Percentiles rank a stretch among this genome's conserved stretches.
These are phyloP conservation scores for Carassius gibelio DNA, from an alignment of 2,113 vertebrate genomes.

Conservation along the genomic window DNA sequence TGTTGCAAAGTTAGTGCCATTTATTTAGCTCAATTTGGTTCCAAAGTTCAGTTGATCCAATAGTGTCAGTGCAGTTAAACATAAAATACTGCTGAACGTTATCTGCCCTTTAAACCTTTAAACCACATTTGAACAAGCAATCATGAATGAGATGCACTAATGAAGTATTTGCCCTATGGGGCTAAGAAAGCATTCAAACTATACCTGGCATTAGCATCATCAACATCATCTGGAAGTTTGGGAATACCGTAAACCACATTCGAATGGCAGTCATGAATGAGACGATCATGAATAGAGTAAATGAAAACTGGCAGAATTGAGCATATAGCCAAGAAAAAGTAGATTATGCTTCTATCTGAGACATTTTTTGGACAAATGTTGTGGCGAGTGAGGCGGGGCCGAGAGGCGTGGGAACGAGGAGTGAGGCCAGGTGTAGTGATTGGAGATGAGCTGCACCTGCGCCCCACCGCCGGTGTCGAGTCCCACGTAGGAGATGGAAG, in stretches of 20 bases:
- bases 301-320: not conserved
- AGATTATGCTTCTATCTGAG: not conserved
- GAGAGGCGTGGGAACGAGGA: too few species aligned
- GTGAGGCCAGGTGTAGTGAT: too few species aligned
- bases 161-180: not conserved
- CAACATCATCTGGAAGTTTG: not conserved
- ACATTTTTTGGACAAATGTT: not conserved
- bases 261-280: not conserved
- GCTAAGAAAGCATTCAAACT: not conserved
- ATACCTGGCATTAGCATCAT: not conserved
- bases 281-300: not conserved
- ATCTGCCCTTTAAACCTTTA: not conserved
- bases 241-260: not conserved
- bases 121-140: not conserved
- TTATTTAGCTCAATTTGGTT: not conserved
- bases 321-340: not conserved
- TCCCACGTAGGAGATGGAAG: too few species aligned
- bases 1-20: too few species aligned
- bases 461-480: too few species aligned
- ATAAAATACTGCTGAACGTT: not conserved
- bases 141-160: slow-evolving; percentile 5
- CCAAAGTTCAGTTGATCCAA: not conserved
- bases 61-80: not conserved
- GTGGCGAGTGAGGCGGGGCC: too few species aligned
- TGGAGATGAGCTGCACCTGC: too few species aligned